Evolutionary conservation across 2,113 vertebrate genomes (phyloP).

Genomic region (Centropristis striata): DNA sequence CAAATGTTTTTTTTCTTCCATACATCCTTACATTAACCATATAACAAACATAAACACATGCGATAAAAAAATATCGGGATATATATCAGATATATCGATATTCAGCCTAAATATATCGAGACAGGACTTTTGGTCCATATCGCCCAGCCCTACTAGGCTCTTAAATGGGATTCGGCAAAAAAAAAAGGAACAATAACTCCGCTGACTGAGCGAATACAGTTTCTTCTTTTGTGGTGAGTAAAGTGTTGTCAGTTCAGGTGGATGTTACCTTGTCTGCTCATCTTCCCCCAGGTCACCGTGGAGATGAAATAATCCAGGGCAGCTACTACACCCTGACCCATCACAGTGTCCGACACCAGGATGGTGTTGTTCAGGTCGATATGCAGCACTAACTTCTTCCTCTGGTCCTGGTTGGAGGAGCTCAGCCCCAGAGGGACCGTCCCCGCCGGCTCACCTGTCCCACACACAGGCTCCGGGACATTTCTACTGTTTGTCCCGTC

Average conservation of each 20-base stretch:
- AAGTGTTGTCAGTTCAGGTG: no score
- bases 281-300: conserved; percentile 88
- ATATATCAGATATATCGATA: no score
- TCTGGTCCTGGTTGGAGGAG: not conserved
- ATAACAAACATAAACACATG: no score
- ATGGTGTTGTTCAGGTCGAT: conserved; percentile 92
- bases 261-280: conserved; percentile 73
- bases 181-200: not conserved
- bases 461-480: not conserved
- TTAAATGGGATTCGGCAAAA: not conserved
- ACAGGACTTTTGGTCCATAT: no score
- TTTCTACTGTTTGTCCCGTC: not conserved
- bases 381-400: conserved; percentile 87
- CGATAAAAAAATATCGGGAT: no score
- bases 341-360: conserved; percentile 87
- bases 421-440: conserved; percentile 10
- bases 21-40: no score
- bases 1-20: no score
- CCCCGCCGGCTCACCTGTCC: conserved; percentile 4
- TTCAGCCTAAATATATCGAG: no score
- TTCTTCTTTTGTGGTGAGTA: not conserved
- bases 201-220: not conserved
- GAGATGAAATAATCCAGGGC: conserved; percentile 89
- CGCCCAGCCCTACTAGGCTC: no score
- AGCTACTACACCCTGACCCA: conserved; percentile 83